Conservation (phyloP, 2,888 invertebrate species). For the Tethea ocularis region DNA sequence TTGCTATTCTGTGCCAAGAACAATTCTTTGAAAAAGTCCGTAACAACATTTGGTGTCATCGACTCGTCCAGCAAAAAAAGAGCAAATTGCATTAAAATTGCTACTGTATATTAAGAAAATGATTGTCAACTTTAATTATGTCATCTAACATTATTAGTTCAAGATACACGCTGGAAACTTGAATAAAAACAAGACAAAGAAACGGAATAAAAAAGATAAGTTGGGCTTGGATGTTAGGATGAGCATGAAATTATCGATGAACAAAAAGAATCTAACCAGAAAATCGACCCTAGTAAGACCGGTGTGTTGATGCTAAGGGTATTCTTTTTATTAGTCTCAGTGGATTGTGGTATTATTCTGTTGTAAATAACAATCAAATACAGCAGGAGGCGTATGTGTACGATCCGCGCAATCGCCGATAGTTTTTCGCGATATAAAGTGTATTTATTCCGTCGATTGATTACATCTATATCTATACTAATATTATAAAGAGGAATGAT, state of each 20-base stretch:
- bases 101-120: constrained; percentile 24
- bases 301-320: constrained; percentile 35
- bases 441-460: neutral
- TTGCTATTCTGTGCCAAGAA: neutral
- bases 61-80: constrained; percentile 34
- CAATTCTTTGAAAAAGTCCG: neutral
- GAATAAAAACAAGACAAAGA: constrained; percentile 31
- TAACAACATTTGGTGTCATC: constrained; percentile 16
- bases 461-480: too few species aligned
- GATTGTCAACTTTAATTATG: constrained; percentile 34
- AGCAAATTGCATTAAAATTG: constrained; percentile 39
- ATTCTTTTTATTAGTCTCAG: constrained; percentile 30
- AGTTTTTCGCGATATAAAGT: neutral
- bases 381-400: neutral
- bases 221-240: constrained; percentile 32
- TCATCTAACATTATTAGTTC: constrained; percentile 31
- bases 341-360: constrained; percentile 6
- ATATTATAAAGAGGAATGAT: too few species aligned
- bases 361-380: constrained; percentile 5
- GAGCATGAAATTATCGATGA: constrained; percentile 44
- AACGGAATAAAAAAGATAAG: constrained; percentile 15
- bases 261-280: constrained; percentile 41
- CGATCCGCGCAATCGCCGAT: neutral
- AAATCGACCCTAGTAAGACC: constrained; percentile 35
- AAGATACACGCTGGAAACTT: constrained; percentile 18